Evolutionary conservation across 2,797 vertebrate genomes (phyloP).

Genomic region (Rhinogobio ventralis): DNA sequence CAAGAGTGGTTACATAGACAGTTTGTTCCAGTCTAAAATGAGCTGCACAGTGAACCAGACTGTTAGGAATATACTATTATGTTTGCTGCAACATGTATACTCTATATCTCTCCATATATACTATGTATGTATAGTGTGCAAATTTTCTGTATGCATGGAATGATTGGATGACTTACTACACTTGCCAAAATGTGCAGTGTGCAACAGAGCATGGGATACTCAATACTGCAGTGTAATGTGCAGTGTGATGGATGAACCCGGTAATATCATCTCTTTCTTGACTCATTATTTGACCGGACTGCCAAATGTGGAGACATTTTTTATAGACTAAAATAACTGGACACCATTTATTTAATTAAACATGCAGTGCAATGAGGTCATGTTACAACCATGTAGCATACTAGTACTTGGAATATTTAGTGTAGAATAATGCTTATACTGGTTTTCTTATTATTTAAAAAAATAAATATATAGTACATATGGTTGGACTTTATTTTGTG

Average conservation of each 20-base stretch:
- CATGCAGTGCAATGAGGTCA: background rate
- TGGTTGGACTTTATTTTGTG: too few species aligned
- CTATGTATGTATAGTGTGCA: background rate
- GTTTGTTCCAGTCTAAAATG: background rate
- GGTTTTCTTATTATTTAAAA: background rate
- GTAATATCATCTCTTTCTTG: slow-evolving; percentile 10
- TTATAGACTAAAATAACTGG: background rate
- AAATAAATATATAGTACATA: background rate
- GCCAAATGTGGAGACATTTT: background rate
- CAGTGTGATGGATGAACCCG: background rate
- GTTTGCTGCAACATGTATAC: background rate
- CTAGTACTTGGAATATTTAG: background rate
- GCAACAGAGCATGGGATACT: background rate
- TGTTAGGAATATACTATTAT: background rate
- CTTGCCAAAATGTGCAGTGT: background rate
- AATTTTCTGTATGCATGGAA: background rate
- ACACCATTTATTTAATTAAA: background rate
- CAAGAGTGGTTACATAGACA: background rate
- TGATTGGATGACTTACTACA: background rate
- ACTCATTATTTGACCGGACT: background rate
- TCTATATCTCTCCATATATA: background rate
- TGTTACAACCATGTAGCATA: too few species aligned
- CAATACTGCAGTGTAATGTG: background rate
- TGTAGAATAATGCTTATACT: background rate
- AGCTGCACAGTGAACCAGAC: background rate